Conservation (phyloP, 2,113 vertebrate species). For the Cebus imitator region DNA sequence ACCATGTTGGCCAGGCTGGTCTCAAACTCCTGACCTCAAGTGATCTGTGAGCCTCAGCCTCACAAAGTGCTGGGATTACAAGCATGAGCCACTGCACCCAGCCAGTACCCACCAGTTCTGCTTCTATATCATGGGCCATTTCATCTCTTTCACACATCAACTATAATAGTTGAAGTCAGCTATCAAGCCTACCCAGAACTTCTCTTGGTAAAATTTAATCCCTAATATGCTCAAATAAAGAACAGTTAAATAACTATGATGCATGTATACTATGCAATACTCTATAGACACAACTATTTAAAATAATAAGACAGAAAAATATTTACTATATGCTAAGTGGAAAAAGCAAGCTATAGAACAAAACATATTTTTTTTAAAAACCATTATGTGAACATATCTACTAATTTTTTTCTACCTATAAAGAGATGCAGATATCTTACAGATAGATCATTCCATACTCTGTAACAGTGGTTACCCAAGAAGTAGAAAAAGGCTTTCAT, state of each 20-base stretch:
- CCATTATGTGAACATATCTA: too few species aligned
- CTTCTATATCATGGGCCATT: background rate
- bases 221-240: background rate
- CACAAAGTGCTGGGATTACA: too few species aligned
- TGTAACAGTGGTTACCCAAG: background rate
- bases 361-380: background rate
- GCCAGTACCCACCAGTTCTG: background rate
- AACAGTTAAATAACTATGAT: background rate
- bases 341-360: conserved; percentile 25
- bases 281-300: background rate
- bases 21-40: too few species aligned
- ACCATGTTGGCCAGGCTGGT: too few species aligned
- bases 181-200: background rate
- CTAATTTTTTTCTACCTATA: background rate
- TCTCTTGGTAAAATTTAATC: background rate
- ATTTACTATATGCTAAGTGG: background rate
- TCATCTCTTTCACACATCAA: background rate
- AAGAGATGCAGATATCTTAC: background rate
- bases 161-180: background rate
- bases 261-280: background rate
- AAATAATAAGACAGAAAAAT: background rate
- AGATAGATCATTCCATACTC: background rate
- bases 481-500: background rate
- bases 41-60: too few species aligned
- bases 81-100: too few species aligned